A percentile compares a stretch with the other conserved stretches of the same genome.
Evolutionary conservation across 2,888 invertebrate species (phyloP).

Genomic region (Buathra laborator): DNA sequence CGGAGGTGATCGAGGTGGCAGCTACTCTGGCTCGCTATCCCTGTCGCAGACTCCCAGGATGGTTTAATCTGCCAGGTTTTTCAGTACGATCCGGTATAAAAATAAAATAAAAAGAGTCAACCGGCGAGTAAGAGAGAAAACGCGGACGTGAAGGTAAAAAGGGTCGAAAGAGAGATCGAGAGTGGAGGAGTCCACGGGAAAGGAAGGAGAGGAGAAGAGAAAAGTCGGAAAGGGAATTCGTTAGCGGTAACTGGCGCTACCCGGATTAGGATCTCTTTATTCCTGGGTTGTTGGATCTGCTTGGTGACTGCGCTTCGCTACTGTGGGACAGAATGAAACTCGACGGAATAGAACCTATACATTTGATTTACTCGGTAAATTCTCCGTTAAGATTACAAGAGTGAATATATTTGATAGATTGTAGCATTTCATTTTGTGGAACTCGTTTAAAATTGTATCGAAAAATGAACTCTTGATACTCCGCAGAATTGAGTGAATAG

Average conservation of each 20-base stretch:
- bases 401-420: neutral
- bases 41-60: conserved; percentile 76
- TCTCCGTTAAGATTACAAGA: neutral
- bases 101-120: conserved; percentile 42
- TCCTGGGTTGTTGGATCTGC: conserved; percentile 72
- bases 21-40: conserved; percentile 67
- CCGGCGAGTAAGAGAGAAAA: conserved; percentile 59
- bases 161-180: conserved; percentile 57
- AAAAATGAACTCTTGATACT: conserved; percentile 3
- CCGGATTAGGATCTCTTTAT: conserved; percentile 78
- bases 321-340: conserved; percentile 55
- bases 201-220: conserved; percentile 57
- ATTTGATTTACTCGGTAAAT: conserved; percentile 40
- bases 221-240: conserved; percentile 81
- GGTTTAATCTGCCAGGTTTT: conserved; percentile 81
- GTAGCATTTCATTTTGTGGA: too few species aligned
- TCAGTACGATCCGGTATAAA: conserved; percentile 61
- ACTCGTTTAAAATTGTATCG: neutral
- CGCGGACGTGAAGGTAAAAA: conserved; percentile 37
- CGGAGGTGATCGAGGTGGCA: conserved; percentile 69
- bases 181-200: conserved; percentile 58
- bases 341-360: conserved; percentile 74
- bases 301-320: conserved; percentile 41
- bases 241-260: conserved; percentile 80
- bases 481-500: neutral